Conservation (phyloP, 1,140 invertebrate genomes). For the Yoshiicerus persimilis region DNA sequence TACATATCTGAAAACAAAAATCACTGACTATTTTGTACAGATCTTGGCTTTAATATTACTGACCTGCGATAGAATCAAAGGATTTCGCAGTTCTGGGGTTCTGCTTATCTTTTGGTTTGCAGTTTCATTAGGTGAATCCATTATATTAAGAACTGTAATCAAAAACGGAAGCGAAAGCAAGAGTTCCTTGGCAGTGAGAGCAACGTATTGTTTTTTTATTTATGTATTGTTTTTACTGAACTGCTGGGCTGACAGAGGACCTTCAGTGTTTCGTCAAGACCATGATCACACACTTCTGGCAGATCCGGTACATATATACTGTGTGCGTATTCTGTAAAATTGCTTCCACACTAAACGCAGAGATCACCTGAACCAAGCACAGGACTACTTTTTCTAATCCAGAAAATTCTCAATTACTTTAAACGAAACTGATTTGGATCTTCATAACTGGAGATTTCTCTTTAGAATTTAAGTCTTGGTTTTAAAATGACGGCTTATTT, state of each 20-base stretch:
- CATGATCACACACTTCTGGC: not conserved
- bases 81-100: constrained; percentile 81
- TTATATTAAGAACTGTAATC: constrained; percentile 67
- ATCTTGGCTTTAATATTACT: constrained; percentile 67
- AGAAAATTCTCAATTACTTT: not conserved
- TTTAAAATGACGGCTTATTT: no score
- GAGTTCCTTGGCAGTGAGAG: not conserved
- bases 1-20: no score
- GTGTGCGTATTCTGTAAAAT: no score
- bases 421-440: not conserved
- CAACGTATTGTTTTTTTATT: not conserved
- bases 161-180: not conserved
- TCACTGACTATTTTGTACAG: not conserved
- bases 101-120: constrained; percentile 86
- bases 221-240: not conserved
- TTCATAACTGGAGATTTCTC: no score
- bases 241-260: not conserved
- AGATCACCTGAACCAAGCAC: no score
- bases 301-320: not conserved
- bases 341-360: no score
- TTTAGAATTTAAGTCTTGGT: no score
- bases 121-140: constrained; percentile 66
- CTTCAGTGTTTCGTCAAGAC: not conserved
- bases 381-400: not conserved
- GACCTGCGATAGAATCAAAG: constrained; percentile 75